Conservation (phyloP, 2,113 vertebrate genomes). For the Vidua macroura region DNA sequence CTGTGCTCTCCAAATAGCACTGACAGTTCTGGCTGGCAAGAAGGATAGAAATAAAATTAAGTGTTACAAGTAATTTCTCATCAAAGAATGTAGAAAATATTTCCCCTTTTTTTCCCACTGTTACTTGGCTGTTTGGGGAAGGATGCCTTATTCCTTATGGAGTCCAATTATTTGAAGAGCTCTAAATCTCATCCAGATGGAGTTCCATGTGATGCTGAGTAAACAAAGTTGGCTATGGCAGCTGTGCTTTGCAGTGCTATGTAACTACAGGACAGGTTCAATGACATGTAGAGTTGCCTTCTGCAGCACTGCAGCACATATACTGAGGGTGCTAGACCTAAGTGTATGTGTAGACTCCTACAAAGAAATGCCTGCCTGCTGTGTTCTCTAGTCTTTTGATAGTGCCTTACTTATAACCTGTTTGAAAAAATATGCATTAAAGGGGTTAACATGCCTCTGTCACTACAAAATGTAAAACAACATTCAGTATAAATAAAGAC, state of each 20-base stretch:
- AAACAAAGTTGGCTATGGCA: background rate
- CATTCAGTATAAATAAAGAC: background rate
- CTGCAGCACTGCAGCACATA: background rate
- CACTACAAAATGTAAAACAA: background rate
- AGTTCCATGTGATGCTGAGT: background rate
- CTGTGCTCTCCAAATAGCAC: background rate
- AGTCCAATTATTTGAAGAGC: background rate
- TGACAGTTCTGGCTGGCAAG: background rate
- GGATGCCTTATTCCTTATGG: background rate
- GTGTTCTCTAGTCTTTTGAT: background rate
- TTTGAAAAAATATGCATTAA: background rate
- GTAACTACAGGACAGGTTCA: background rate
- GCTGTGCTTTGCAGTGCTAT: background rate
- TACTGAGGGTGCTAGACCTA: background rate
- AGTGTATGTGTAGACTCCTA: background rate
- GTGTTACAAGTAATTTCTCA: background rate
- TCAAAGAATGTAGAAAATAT: background rate
- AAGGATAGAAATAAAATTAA: background rate
- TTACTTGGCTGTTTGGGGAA: background rate
- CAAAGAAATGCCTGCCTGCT: background rate
- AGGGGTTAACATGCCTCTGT: background rate
- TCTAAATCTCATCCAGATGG: background rate
- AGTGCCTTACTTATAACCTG: background rate
- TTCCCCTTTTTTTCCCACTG: background rate
- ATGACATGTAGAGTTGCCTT: background rate